These are phyloP conservation scores for Sminthopsis crassicaudata DNA, from an alignment of 2,113 vertebrate genomes.

Conservation along the genomic window DNA sequence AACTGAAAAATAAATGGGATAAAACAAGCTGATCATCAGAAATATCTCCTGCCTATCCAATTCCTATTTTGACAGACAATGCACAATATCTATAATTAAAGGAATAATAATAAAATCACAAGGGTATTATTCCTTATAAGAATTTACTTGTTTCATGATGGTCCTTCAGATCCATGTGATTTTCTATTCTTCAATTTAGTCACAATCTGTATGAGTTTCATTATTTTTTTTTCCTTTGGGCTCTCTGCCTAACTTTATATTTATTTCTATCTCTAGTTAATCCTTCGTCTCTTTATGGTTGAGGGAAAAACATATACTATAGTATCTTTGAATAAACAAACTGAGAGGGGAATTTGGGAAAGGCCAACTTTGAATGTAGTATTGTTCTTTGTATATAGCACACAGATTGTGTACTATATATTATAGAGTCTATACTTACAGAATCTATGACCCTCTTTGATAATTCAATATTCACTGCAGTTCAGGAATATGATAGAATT, in stretches of 20 bases:
- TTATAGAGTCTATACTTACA: neutral
- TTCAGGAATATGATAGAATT: neutral
- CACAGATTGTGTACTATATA: neutral
- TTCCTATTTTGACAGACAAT: neutral
- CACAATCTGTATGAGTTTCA: neutral
- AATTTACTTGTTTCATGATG: neutral
- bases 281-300: neutral
- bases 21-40: neutral
- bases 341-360: neutral
- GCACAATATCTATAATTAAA: neutral
- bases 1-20: neutral
- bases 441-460: neutral
- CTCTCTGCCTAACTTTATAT: neutral
- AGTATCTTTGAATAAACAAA: neutral
- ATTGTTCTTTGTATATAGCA: neutral
- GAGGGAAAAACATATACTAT: neutral
- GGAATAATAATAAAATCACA: neutral
- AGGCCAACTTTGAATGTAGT: neutral
- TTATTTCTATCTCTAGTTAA: neutral
- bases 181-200: neutral
- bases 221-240: neutral
- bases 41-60: neutral
- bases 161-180: neutral
- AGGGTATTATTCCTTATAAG: neutral
- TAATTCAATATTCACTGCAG: neutral